These are phyloP conservation scores for Lerista edwardsae DNA, from an alignment of 2,797 vertebrate species.

Conservation along the genomic window DNA sequence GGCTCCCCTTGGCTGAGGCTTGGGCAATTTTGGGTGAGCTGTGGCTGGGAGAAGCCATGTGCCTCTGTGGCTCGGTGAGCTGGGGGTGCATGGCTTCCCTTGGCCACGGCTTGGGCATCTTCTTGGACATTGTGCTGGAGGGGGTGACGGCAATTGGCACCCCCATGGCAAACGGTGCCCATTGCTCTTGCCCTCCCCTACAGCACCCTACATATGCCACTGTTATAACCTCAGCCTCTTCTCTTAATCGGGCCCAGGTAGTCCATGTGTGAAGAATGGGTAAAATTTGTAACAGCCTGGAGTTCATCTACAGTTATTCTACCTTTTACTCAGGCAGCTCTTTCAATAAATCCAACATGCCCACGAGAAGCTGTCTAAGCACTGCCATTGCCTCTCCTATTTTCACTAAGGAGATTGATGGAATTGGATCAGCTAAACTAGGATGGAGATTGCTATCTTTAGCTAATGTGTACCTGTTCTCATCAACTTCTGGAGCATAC, in stretches of 20 bases:
- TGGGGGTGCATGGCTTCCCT: too few relatives aligned
- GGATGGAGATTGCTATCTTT: not conserved
- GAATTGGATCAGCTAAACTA: not conserved
- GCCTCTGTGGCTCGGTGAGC: too few relatives aligned
- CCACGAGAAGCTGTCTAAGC: not conserved
- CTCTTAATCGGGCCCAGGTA: not conserved
- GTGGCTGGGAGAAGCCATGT: too few relatives aligned
- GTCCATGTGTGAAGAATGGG: not conserved
- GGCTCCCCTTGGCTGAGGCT: too few relatives aligned
- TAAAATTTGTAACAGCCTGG: not conserved
- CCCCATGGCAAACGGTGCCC: too few relatives aligned
- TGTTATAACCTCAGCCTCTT: not conserved
- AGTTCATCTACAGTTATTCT: conserved; percentile 7
- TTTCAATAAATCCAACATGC: conserved; percentile 2
- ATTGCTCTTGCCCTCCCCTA: too few relatives aligned
- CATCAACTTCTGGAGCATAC: not conserved
- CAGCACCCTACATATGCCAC: too few relatives aligned
- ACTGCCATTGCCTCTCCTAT: not conserved
- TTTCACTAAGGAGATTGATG: not conserved
- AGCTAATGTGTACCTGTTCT: conserved; percentile 1
- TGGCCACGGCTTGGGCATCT: too few relatives aligned
- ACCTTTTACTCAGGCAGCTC: not conserved
- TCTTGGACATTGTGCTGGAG: too few relatives aligned
- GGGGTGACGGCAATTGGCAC: too few relatives aligned
- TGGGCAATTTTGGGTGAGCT: too few relatives aligned